Evolutionary conservation across 2,113 vertebrate genomes (phyloP).

Genomic region (Toxostoma redivivum): DNA sequence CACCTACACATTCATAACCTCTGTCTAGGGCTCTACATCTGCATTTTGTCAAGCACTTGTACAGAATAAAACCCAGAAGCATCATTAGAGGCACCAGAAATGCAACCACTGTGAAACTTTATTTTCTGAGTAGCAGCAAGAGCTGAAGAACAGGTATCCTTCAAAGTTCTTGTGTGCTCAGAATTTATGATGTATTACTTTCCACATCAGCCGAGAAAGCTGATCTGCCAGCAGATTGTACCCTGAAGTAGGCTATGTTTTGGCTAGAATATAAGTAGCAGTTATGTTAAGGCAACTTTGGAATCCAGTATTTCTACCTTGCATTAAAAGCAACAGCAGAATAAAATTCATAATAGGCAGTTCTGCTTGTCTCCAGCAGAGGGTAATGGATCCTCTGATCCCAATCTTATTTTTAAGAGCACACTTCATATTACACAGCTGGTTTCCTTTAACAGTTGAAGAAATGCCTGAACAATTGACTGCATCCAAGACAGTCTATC

Average conservation of each 20-base stretch:
- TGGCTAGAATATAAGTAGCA: background rate
- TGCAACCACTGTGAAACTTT: background rate
- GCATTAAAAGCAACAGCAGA: background rate
- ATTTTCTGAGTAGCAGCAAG: background rate
- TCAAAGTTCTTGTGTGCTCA: background rate
- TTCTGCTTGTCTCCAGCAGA: constrained; percentile 30
- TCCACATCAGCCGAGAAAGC: background rate
- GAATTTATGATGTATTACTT: background rate
- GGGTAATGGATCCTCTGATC: constrained; percentile 10
- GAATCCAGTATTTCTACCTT: background rate
- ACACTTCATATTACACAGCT: background rate
- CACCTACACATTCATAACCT: background rate
- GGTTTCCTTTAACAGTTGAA: constrained; percentile 29
- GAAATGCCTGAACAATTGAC: background rate
- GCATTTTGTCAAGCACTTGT: background rate
- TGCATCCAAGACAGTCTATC: background rate
- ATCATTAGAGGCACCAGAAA: background rate
- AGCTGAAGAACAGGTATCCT: background rate
- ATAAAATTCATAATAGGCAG: background rate
- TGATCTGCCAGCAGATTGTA: background rate
- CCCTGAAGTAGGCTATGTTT: background rate
- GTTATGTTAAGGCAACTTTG: background rate
- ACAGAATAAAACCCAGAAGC: background rate
- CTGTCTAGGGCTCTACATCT: background rate
- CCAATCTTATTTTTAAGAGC: background rate